Conservation (phyloP, 2,888 invertebrate species). For the Synanthedon tipuliformis region DNA sequence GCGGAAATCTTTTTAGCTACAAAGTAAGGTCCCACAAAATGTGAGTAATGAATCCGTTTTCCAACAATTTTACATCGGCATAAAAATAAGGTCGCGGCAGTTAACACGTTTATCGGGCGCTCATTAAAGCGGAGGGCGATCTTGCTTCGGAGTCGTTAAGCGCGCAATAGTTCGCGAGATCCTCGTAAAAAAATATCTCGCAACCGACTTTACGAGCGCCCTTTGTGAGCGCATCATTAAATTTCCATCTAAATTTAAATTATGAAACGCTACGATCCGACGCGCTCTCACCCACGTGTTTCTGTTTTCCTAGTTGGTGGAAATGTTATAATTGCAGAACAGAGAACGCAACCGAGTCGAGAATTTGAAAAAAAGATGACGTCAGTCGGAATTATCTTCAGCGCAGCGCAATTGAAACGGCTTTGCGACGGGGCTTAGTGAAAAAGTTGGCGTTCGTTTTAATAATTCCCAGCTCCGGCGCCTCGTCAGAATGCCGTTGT, state of each 20-base stretch:
- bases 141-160: slow-evolving; percentile 70
- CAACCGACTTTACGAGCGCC: slow-evolving; percentile 68
- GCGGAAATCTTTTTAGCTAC: not conserved
- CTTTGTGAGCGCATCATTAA: slow-evolving; percentile 71
- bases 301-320: slow-evolving; percentile 68
- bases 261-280: slow-evolving; percentile 60
- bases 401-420: slow-evolving; percentile 71
- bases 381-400: slow-evolving; percentile 70
- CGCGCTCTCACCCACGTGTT: slow-evolving; percentile 63
- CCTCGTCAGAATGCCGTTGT: slow-evolving; percentile 71
- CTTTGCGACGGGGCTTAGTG: slow-evolving; percentile 69
- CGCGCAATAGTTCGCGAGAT: slow-evolving; percentile 71
- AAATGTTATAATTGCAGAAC: slow-evolving; percentile 70
- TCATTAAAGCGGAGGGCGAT: slow-evolving; percentile 69
- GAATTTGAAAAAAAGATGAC: slow-evolving; percentile 69
- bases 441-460: slow-evolving; percentile 72
- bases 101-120: slow-evolving; percentile 70
- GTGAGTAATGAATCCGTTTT: slow-evolving; percentile 63
- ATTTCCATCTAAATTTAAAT: slow-evolving; percentile 71
- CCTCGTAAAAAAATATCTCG: slow-evolving; percentile 70
- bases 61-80: slow-evolving; percentile 65
- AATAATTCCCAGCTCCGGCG: slow-evolving; percentile 70
- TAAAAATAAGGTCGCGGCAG: slow-evolving; percentile 69
- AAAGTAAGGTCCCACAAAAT: slow-evolving; percentile 28
- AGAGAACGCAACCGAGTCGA: slow-evolving; percentile 62